A percentile compares a stretch with the other conserved stretches of the same genome.
Evolutionary conservation across 2,113 vertebrate genomes (phyloP).

Genomic region (Psilopogon haemacephalus): DNA sequence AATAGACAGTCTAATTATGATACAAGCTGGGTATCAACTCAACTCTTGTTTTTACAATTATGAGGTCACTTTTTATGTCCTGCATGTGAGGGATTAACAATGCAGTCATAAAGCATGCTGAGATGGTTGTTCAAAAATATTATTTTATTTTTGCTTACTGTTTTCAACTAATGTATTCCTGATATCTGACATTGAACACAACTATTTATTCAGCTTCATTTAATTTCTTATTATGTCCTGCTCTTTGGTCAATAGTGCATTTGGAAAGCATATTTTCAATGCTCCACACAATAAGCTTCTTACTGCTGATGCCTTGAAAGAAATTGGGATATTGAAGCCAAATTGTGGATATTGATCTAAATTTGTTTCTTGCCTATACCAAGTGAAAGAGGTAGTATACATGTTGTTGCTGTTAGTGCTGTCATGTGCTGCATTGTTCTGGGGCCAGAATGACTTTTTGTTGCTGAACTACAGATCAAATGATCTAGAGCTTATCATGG

Average conservation of each 20-base stretch:
- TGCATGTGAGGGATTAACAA: not conserved
- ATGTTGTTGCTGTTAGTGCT: not conserved
- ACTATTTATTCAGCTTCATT: conserved; percentile 76
- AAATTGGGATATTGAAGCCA: conserved; percentile 68
- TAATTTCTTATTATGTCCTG: conserved; percentile 68
- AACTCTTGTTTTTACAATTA: not conserved
- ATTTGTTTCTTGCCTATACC: conserved; percentile 60
- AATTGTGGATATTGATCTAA: conserved; percentile 58
- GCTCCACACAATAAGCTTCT: conserved; percentile 23
- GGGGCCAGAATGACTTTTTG: not conserved
- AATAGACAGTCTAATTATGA: not conserved
- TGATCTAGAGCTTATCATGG: not conserved
- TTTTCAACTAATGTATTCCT: conserved; percentile 51
- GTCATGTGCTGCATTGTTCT: not conserved
- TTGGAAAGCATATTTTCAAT: conserved; percentile 57
- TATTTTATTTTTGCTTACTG: conserved; percentile 35
- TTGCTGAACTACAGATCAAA: not conserved
- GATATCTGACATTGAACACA: not conserved
- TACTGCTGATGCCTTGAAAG: conserved; percentile 41
- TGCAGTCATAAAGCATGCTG: not conserved
- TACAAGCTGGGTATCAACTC: rapidly evolving
- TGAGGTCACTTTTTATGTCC: not conserved
- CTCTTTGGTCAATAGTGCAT: conserved; percentile 67
- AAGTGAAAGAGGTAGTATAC: not conserved
- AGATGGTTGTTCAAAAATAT: not conserved